Conservation (phyloP, 2,797 vertebrate genomes). For the Eulemur albifrons region DNA sequence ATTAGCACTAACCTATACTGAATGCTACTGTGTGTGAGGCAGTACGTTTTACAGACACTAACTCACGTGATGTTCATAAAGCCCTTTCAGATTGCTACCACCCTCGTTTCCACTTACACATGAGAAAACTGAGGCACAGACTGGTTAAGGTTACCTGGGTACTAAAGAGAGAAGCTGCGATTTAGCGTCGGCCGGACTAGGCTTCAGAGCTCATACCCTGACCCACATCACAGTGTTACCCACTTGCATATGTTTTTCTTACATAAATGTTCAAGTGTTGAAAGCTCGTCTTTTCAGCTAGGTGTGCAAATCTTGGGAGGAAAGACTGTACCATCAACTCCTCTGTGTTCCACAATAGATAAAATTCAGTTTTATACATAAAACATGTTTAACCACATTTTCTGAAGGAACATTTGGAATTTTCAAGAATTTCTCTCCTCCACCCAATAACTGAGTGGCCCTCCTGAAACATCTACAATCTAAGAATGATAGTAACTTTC, state of each 20-base stretch:
- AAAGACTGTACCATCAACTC: background rate
- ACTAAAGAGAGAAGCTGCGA: background rate
- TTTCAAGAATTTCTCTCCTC: background rate
- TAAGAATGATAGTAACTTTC: background rate
- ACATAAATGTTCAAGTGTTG: background rate
- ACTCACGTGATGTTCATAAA: background rate
- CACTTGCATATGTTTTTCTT: background rate
- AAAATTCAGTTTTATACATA: background rate
- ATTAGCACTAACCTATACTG: background rate
- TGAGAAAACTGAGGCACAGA: background rate
- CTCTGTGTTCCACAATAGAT: background rate
- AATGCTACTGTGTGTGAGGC: background rate
- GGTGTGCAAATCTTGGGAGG: background rate
- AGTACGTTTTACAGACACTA: background rate
- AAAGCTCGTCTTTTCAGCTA: background rate
- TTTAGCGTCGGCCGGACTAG: background rate
- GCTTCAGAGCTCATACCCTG: background rate
- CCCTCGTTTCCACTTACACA: background rate
- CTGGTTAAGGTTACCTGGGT: background rate
- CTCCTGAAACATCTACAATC: background rate
- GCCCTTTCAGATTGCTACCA: background rate
- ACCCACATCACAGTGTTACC: background rate
- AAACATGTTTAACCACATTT: background rate
- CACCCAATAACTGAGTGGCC: background rate
- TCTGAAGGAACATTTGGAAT: background rate